Conservation (phyloP, 2,888 invertebrate genomes). For the Diabrotica balteata region DNA sequence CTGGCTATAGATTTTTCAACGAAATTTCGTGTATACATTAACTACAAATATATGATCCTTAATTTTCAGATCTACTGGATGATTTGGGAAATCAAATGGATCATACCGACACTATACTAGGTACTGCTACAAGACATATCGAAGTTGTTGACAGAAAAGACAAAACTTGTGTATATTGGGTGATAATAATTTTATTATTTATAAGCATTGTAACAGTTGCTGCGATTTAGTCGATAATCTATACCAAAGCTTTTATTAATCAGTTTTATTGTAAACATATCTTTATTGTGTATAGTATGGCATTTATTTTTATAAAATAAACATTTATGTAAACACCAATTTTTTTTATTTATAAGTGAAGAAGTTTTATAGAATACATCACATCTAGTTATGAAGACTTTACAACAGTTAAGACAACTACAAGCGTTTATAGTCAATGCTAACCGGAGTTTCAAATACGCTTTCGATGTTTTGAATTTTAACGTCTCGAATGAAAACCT, state of each 20-base stretch:
- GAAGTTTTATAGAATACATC: too few relatives aligned
- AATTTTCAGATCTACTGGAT: conserved; percentile 73
- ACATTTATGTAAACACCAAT: too few relatives aligned
- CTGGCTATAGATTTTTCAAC: too few relatives aligned
- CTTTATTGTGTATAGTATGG: conserved; percentile 8
- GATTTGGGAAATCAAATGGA: conserved; percentile 78
- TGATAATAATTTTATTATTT: conserved; percentile 73
- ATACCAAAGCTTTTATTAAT: conserved; percentile 8
- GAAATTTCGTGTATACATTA: too few relatives aligned
- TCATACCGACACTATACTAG: conserved; percentile 71
- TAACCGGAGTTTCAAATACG: too few relatives aligned
- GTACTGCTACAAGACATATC: conserved; percentile 72
- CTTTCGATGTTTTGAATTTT: too few relatives aligned
- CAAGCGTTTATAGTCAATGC: too few relatives aligned
- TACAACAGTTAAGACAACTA: too few relatives aligned
- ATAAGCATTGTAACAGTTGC: conserved; percentile 70
- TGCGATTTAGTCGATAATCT: conserved; percentile 54
- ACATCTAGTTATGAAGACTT: too few relatives aligned
- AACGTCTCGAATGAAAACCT: too few relatives aligned
- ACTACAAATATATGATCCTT: not conserved
- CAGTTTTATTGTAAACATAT: conserved; percentile 5
- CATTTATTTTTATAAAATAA: conserved; percentile 15
- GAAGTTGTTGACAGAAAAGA: conserved; percentile 72
- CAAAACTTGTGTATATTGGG: conserved; percentile 78
- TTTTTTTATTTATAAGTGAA: too few relatives aligned